Evolutionary conservation across 2,797 vertebrate species (phyloP).

Genomic region (Hydrophis major): DNA sequence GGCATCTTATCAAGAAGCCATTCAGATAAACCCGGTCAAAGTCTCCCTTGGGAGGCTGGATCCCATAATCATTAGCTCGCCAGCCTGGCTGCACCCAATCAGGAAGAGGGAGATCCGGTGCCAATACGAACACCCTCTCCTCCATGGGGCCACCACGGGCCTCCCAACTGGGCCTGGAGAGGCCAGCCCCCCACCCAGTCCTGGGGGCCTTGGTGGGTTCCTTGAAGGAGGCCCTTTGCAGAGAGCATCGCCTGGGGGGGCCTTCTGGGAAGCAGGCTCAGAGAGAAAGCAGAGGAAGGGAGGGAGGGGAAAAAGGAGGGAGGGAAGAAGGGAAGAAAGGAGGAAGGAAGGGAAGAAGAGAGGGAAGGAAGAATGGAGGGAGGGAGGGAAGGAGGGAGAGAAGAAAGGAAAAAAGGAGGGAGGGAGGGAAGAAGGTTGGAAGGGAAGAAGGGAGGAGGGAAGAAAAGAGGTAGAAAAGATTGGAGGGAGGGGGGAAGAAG

Average conservation of each 20-base stretch:
- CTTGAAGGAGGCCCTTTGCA: neutral
- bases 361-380: too few relatives aligned
- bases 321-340: too few relatives aligned
- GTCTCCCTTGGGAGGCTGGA: neutral
- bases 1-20: too few relatives aligned
- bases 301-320: too few relatives aligned
- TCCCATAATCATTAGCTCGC: neutral
- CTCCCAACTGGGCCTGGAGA: neutral
- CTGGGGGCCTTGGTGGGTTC: neutral
- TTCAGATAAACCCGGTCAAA: neutral
- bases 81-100: neutral
- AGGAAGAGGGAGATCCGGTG: neutral
- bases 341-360: too few relatives aligned
- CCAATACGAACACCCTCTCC: neutral
- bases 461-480: too few relatives aligned
- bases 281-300: neutral
- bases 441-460: too few relatives aligned
- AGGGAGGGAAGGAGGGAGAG: too few relatives aligned
- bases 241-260: neutral
- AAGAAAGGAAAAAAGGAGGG: too few relatives aligned
- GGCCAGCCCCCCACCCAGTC: neutral
- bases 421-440: too few relatives aligned
- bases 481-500: accelerated
- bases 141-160: accelerated
- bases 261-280: neutral